These are phyloP conservation scores for Australoheros scitulus DNA, from an alignment of 2,113 vertebrate species.

Conservation along the genomic window DNA sequence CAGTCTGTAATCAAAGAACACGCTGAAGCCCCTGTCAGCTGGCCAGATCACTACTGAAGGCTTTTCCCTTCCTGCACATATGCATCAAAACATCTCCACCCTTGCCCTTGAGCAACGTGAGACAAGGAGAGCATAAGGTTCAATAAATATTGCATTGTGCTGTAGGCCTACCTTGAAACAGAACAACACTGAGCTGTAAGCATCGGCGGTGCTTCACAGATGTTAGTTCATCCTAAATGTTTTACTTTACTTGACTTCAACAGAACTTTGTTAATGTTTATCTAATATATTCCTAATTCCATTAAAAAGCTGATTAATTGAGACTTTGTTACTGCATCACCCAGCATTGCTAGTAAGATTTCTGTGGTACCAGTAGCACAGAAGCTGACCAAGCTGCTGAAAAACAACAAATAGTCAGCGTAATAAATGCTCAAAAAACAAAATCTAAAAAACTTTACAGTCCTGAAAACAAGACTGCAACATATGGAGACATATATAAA, in stretches of 20 bases:
- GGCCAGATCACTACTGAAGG: constrained; percentile 41
- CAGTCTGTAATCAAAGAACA: constrained; percentile 25
- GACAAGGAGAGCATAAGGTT: constrained; percentile 51
- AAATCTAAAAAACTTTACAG: background rate
- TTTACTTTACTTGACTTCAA: background rate
- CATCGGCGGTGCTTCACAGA: constrained; percentile 17
- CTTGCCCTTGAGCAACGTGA: constrained; percentile 47
- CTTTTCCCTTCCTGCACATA: constrained; percentile 19
- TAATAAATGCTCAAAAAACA: background rate
- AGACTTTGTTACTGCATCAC: background rate
- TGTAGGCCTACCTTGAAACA: constrained; percentile 32
- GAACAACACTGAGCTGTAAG: background rate
- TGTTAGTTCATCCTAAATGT: constrained; percentile 25
- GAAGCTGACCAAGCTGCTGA: background rate
- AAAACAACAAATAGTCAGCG: background rate
- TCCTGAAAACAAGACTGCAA: background rate
- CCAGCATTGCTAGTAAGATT: background rate
- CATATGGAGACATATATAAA: background rate
- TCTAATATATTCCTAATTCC: background rate
- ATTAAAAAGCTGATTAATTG: background rate
- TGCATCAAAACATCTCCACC: constrained; percentile 45
- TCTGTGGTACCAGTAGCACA: background rate
- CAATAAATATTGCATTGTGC: constrained; percentile 63
- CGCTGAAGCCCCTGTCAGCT: constrained; percentile 30
- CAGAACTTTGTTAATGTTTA: background rate